Evolutionary conservation across 2,888 invertebrate species (phyloP).

Genomic region (Drosophila longiperda): DNA sequence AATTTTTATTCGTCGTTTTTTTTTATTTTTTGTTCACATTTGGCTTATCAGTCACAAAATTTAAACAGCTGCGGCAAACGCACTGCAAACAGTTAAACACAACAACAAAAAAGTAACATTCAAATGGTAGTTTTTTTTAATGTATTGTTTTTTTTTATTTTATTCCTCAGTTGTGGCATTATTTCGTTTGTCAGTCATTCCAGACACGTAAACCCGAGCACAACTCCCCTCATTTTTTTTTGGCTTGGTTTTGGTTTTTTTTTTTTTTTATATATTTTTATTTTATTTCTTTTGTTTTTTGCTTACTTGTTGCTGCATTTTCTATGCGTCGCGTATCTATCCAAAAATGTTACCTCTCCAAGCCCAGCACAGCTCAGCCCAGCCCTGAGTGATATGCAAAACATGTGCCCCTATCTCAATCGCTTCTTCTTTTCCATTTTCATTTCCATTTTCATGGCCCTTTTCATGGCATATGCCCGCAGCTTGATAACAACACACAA

Average conservation of each 20-base stretch:
- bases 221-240: constrained; percentile 19
- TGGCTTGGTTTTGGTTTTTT: not conserved
- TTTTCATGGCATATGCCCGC: constrained; percentile 38
- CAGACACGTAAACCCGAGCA: constrained; percentile 70
- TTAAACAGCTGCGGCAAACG: constrained; percentile 73
- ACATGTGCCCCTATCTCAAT: constrained; percentile 39
- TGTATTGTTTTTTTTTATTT: constrained; percentile 16
- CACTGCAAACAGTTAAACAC: constrained; percentile 45
- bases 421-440: constrained; percentile 25
- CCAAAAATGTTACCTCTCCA: constrained; percentile 18
- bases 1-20: not conserved
- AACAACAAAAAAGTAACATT: constrained; percentile 29
- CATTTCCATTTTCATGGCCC: constrained; percentile 23
- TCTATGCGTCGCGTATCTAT: constrained; percentile 19
- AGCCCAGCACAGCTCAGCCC: not conserved
- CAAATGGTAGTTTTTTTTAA: constrained; percentile 48
- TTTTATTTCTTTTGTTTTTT: constrained; percentile 48
- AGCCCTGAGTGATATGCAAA: constrained; percentile 34
- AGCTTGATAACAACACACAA: constrained; percentile 15
- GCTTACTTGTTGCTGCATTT: constrained; percentile 63
- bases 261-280: not conserved
- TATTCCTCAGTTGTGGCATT: constrained; percentile 10
- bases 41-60: constrained; percentile 65
- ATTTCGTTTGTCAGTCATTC: constrained; percentile 39
- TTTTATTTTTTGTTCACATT: constrained; percentile 9